Percentiles rank a stretch among this genome's conserved stretches.
These are phyloP conservation scores for Hippocampus mohnikei DNA, from an alignment of 2,113 vertebrate species.

Conservation along the genomic window DNA sequence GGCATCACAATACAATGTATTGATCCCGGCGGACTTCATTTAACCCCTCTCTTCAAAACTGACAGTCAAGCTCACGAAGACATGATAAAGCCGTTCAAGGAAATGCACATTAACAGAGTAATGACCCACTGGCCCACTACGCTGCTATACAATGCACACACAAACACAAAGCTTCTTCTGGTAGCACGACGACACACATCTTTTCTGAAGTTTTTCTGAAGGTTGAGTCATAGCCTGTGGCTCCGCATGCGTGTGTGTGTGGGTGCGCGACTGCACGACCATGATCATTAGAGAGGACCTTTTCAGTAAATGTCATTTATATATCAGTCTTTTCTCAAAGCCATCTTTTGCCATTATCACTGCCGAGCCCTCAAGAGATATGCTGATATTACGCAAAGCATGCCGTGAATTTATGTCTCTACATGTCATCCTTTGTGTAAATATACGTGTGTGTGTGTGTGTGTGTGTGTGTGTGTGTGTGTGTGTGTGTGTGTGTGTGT, in stretches of 20 bases:
- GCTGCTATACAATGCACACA: not conserved
- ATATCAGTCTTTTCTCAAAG: slow-evolving; percentile 66
- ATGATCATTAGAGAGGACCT: slow-evolving; percentile 60
- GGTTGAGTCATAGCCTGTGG: slow-evolving; percentile 43
- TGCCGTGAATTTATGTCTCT: slow-evolving; percentile 33
- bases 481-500: not conserved
- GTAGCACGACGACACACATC: slow-evolving; percentile 13
- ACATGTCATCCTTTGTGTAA: slow-evolving; percentile 48
- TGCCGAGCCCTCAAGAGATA: slow-evolving; percentile 41
- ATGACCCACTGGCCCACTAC: slow-evolving; percentile 37
- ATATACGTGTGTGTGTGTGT: slow-evolving; percentile 10
- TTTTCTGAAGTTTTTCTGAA: slow-evolving; percentile 35
- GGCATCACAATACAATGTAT: slow-evolving; percentile 44
- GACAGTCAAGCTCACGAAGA: slow-evolving; percentile 44
- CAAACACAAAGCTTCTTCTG: slow-evolving; percentile 13
- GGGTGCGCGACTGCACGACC: slow-evolving; percentile 7
- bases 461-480: slow-evolving; percentile 13
- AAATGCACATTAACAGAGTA: slow-evolving; percentile 27
- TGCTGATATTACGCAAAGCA: slow-evolving; percentile 21
- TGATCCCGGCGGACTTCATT: slow-evolving; percentile 50
- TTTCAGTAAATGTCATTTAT: slow-evolving; percentile 66
- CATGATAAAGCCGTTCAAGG: slow-evolving; percentile 35
- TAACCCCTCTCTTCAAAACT: slow-evolving; percentile 40
- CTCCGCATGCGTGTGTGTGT: slow-evolving; percentile 14
- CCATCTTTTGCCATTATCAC: slow-evolving; percentile 47